Conservation (phyloP, 2,113 vertebrate genomes). For the Zosterops borbonicus region DNA sequence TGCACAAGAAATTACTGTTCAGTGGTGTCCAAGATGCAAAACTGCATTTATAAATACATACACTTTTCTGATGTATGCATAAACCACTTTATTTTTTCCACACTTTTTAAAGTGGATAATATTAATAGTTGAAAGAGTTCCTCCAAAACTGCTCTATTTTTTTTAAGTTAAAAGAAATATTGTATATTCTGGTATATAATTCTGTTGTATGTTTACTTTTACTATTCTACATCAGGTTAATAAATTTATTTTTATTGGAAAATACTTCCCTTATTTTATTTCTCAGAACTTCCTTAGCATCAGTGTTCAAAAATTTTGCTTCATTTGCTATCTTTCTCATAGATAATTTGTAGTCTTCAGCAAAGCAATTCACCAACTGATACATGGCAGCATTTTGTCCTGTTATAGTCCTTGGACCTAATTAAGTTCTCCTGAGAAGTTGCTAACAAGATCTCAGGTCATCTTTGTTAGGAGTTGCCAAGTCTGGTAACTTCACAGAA, state of each 20-base stretch:
- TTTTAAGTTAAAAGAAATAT: fast-evolving
- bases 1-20: background rate
- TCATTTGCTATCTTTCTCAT: background rate
- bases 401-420: background rate
- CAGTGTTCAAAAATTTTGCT: background rate
- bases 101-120: background rate
- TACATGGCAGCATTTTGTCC: background rate
- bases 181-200: background rate
- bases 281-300: background rate
- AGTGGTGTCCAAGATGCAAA: background rate
- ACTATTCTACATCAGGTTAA: background rate
- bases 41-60: background rate
- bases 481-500: background rate
- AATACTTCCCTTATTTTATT: background rate
- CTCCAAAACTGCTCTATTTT: background rate
- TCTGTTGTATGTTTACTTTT: background rate
- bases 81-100: background rate
- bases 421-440: background rate
- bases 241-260: background rate
- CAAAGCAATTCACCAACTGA: background rate
- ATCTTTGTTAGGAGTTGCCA: background rate
- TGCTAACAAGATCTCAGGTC: background rate
- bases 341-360: background rate
- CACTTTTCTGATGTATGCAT: background rate
- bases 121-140: background rate